Base-by-base conservation (phyloP, 2,888 invertebrate genomes). In the Platynereis dumerilii region DNA sequence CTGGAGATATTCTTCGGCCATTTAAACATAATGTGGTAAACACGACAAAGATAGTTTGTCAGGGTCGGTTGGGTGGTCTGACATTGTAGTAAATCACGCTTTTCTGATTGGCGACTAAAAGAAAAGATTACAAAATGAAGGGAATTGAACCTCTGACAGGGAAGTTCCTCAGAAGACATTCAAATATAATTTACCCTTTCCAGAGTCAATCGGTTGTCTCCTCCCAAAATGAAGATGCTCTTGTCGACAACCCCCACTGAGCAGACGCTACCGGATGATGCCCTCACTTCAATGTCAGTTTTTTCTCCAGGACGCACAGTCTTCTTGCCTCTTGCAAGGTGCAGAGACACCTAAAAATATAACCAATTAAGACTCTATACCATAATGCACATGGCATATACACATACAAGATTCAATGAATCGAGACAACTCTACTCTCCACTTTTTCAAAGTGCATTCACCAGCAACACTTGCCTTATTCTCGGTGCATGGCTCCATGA, bases 161-260 rank as follows among this genome's bases (percentile, higher is more conserved):
- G n/a, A n/a, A n/a, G n/a, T n/a, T n/a, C n/a, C n/a, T n/a, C n/a
- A n/a, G n/a, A n/a, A n/a, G n/a, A n/a, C n/a, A n/a, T n/a, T n/a
- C n/a, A n/a, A n/a, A n/a, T n/a, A n/a, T n/a, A n/a, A n/a, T n/a
- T 56, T 63, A 79, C 80, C 75, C 76, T 69, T 28, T 69, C 72
- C 34, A 76, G 72, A 5, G 76, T 78, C 5, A 80, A 66, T 63
- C 78, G 78, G 60, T 79, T 77, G 34, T 74, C 66, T n/a, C 77
- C 77, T 10, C 76, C 76, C 24, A 81, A 67, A 12, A 88, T 86
- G 48, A 83, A 84, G 0, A 87, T 86, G 63, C 88, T 87, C 73
- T 87, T 87, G 78, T 89, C 89, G 0, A 88, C 85, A 1, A 87
- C 86, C 0, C 88, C 86, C 24, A 89, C 75, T 12, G 88, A 87